Percentiles rank a stretch among this genome's conserved stretches.
These are phyloP conservation scores for Conchocele bisecta DNA, from an alignment of 2,888 invertebrate genomes.

Conservation along the genomic window DNA sequence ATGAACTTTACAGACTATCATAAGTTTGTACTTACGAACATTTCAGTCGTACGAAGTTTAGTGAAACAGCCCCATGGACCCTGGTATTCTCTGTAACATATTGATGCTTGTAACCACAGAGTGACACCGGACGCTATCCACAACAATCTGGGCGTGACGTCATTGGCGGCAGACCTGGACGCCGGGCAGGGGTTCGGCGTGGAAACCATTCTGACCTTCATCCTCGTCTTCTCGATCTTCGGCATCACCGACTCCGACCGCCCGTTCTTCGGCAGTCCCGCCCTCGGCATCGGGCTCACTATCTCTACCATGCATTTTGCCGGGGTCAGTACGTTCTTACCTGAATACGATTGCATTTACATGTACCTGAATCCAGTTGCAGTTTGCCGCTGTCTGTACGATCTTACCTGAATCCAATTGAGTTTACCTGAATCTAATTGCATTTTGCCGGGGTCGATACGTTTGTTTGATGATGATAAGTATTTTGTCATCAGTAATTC, in stretches of 20 bases:
- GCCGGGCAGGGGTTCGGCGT: constrained; percentile 91
- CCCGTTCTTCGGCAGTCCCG: constrained; percentile 90
- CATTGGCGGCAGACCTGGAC: constrained; percentile 71
- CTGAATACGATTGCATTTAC: no score
- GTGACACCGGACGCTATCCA: constrained; percentile 58
- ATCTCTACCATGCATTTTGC: constrained; percentile 93
- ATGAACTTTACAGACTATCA: no score
- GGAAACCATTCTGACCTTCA: constrained; percentile 93
- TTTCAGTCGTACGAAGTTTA: no score
- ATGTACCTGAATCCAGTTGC: no score
- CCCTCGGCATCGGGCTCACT: constrained; percentile 93
- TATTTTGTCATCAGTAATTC: no score
- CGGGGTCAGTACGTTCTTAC: constrained; percentile 88
- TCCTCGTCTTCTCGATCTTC: constrained; percentile 94
- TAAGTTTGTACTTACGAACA: no score
- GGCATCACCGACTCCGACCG: constrained; percentile 91
- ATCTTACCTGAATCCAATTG: no score
- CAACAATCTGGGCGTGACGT: constrained; percentile 67
- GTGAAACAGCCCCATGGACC: background rate
- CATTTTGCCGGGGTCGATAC: no score
- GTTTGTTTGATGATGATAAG: no score
- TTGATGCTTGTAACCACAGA: constrained; percentile 44
- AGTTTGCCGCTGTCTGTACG: no score
- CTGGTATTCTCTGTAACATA: background rate
- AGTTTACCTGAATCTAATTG: no score